Base-by-base conservation (phyloP, 2,113 vertebrate species). In the Gorsachius goisagi region DNA sequence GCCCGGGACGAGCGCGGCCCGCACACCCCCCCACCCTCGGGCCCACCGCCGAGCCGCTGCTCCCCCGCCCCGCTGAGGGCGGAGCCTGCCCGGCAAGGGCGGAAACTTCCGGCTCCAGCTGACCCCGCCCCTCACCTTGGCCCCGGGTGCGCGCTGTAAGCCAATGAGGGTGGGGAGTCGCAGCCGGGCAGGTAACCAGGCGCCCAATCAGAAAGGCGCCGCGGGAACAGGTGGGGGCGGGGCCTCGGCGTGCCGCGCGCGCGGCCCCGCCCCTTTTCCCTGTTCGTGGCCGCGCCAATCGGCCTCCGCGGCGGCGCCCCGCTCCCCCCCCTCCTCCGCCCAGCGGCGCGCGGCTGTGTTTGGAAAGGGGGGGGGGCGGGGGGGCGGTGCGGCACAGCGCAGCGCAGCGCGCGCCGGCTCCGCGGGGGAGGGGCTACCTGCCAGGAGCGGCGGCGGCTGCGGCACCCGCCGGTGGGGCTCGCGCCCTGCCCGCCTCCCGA, bases 141-240 rank as follows among this genome's bases (percentile, higher is more conserved):
- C 32, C 53, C 9, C 23, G 12, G 68, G 6, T 9, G 24, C 26
- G 9, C 32, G 18, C 18, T 37, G n/a, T n/a, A 5, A 78, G 37
- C 93, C 93, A 91, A 87, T 84, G 77, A 74, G 75, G 9, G 37
- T 39, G 3, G 64, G 66, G 67, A 39, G 17, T n/a, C 19, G 82
- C 85, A 16, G 85, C 84, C 91, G 77, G 77, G 93, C 93, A 96
- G 95, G 95, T 95, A 95, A 86, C 63, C 1, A 2, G 19, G 4
- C 6, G 23, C 24, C 89, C 85, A 96, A 92, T 84, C 80, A 37
- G 47, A 18, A 10, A 37, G n/a, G 67, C 22, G 49, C 35, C 41
- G 20, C 37, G 67, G 24, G 50, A 37, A 56, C 30, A 77, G 90
- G 91, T 89, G 49, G 89, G 80, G 77, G 68, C 52, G n/a, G 85